phyloP scores from a whole-genome alignment of 2,113 vertebrate species.

The Gymnocephalus cernua region DNA sequence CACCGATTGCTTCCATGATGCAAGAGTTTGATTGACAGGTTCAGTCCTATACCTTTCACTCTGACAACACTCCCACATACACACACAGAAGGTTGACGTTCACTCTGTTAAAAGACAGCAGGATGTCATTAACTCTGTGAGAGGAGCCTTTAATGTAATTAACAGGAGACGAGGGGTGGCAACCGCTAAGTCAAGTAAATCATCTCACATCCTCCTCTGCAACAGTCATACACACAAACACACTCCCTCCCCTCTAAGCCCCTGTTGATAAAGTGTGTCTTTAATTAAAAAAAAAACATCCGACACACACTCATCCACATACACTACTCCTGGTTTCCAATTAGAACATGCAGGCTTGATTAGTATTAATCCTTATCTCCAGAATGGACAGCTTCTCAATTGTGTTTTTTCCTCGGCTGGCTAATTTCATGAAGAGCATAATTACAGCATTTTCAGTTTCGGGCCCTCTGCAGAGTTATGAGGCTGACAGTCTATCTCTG shows the following conservation, averaged over 20 bases:
- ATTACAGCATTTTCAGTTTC: slow-evolving; percentile 82
- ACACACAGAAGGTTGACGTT: slow-evolving; percentile 31
- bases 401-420: slow-evolving; percentile 67
- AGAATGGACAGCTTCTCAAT: slow-evolving; percentile 74
- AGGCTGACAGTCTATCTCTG: slow-evolving; percentile 68
- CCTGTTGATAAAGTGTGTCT: slow-evolving; percentile 59
- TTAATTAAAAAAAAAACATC: slow-evolving; percentile 75
- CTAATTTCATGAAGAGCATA: slow-evolving; percentile 83
- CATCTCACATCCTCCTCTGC: slow-evolving; percentile 10
- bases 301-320: slow-evolving; percentile 1
- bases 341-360: slow-evolving; percentile 66
- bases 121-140: slow-evolving; percentile 69
- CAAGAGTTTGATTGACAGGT: slow-evolving; percentile 39
- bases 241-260: slow-evolving; percentile 8
- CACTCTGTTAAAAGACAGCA: slow-evolving; percentile 60
- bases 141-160: slow-evolving; percentile 76
- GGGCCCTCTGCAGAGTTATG: slow-evolving; percentile 63
- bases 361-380: slow-evolving; percentile 78
- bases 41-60: slow-evolving; percentile 13
- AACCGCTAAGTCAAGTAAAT: slow-evolving; percentile 60
- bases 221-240: slow-evolving; percentile 29
- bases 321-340: slow-evolving; percentile 48
- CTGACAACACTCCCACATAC: not conserved
- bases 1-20: not conserved
- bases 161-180: slow-evolving; percentile 52